A percentile compares a stretch with the other conserved stretches of the same genome.
Evolutionary conservation across 2,888 invertebrate species (phyloP).

Genomic region (Gymnosoma rotundatum): DNA sequence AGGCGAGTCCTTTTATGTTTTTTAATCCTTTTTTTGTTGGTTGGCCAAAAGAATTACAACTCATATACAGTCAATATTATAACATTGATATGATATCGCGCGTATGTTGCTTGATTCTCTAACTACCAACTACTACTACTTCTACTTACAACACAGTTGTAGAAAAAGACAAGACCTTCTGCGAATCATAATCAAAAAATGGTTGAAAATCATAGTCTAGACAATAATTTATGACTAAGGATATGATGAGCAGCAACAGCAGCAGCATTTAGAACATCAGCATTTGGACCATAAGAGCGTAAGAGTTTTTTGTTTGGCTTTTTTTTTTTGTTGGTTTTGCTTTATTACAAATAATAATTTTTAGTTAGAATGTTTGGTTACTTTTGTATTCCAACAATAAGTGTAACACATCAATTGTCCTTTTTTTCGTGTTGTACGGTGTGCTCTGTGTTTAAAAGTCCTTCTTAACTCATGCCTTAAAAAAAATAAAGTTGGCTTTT

Average conservation of each 20-base stretch:
- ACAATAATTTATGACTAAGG: slow-evolving; percentile 81
- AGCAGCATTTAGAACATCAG: slow-evolving; percentile 40
- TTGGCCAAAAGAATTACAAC: slow-evolving; percentile 65
- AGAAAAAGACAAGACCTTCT: slow-evolving; percentile 64
- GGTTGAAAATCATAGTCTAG: slow-evolving; percentile 82
- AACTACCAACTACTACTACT: slow-evolving; percentile 28
- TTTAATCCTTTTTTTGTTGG: slow-evolving; percentile 60
- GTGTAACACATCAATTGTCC: slow-evolving; percentile 70
- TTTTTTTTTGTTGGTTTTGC: slow-evolving; percentile 43
- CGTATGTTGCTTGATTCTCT: slow-evolving; percentile 60
- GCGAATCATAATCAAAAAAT: slow-evolving; percentile 79
- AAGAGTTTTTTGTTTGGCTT: slow-evolving; percentile 47
- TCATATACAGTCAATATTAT: slow-evolving; percentile 66
- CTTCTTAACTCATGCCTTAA: slow-evolving; percentile 46
- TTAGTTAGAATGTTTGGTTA: slow-evolving; percentile 63
- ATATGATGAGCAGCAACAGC: slow-evolving; percentile 66
- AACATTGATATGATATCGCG: slow-evolving; percentile 71
- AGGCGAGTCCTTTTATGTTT: slow-evolving; percentile 66
- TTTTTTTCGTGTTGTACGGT: slow-evolving; percentile 53
- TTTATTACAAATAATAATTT: slow-evolving; percentile 61
- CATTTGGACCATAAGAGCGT: slow-evolving; percentile 53
- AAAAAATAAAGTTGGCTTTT: slow-evolving; percentile 43
- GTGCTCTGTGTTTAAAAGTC: slow-evolving; percentile 21
- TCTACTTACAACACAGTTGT: background rate
- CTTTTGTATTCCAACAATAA: slow-evolving; percentile 63